A percentile compares a stretch with the other conserved stretches of the same genome.
Evolutionary conservation across 2,113 vertebrate species (phyloP).

Genomic region (Cettia cetti): DNA sequence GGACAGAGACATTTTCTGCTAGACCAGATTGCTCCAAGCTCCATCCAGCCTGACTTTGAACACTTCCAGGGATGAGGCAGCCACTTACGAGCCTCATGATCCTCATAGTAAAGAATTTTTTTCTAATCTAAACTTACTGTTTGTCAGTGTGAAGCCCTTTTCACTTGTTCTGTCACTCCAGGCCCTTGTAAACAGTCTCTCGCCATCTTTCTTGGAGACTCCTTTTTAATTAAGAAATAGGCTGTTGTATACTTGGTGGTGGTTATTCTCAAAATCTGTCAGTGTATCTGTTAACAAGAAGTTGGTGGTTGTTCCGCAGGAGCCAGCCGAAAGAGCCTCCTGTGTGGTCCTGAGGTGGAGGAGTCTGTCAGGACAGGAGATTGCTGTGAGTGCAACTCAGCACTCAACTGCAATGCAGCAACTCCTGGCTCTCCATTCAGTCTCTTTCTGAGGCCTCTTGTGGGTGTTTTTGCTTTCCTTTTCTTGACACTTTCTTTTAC

Average conservation of each 20-base stretch:
- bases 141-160: not conserved
- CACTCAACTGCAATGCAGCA: not conserved
- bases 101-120: not conserved
- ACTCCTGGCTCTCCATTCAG: not conserved
- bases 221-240: not conserved
- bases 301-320: fast-evolving
- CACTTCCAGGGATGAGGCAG: not conserved
- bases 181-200: not conserved
- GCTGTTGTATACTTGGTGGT: not conserved
- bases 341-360: not conserved
- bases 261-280: not conserved
- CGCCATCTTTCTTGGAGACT: not conserved
- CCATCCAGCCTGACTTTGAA: not conserved
- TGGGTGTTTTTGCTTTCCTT: not conserved
- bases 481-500: not conserved
- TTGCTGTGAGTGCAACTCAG: not conserved
- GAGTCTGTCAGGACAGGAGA: not conserved
- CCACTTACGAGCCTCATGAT: not conserved
- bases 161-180: not conserved
- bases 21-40: not conserved
- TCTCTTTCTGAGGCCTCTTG: not conserved
- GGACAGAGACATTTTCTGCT: not conserved
- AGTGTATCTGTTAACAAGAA: not conserved
- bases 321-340: not conserved
- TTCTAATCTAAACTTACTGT: not conserved